These are phyloP conservation scores for Uloborus diversus DNA, from an alignment of 1,140 invertebrate species.

Conservation along the genomic window DNA sequence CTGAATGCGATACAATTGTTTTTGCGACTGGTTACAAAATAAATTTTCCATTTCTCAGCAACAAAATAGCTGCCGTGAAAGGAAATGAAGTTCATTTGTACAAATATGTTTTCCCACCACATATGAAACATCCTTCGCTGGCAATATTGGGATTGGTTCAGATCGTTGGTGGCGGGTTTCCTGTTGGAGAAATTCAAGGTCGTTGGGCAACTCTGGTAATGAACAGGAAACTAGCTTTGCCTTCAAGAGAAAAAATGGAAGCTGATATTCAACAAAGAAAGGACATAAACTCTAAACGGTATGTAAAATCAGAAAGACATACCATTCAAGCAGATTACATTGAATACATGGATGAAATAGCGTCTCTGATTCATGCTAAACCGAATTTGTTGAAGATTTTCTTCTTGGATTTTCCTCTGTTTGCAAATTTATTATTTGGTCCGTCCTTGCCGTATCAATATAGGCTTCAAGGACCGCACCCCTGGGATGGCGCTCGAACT, in stretches of 20 bases:
- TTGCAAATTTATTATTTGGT: slow-evolving; percentile 62
- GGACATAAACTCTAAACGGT: slow-evolving; percentile 58
- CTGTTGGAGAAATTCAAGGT: slow-evolving; percentile 69
- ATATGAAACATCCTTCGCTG: slow-evolving; percentile 62
- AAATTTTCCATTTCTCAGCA: slow-evolving; percentile 64
- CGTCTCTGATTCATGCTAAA: slow-evolving; percentile 62
- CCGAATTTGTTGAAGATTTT: slow-evolving; percentile 63
- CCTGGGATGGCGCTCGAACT: slow-evolving; percentile 64
- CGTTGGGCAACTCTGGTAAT: slow-evolving; percentile 63
- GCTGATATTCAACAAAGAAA: slow-evolving; percentile 63
- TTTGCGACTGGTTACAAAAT: slow-evolving; percentile 66
- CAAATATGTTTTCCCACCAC: slow-evolving; percentile 67
- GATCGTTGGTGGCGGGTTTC: slow-evolving; percentile 67
- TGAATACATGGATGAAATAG: slow-evolving; percentile 63
- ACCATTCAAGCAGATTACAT: slow-evolving; percentile 48
- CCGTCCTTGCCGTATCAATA: slow-evolving; percentile 65
- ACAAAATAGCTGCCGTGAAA: slow-evolving; percentile 8
- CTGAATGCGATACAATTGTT: slow-evolving; percentile 63
- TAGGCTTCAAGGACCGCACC: slow-evolving; percentile 63
- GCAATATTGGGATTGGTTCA: slow-evolving; percentile 69
- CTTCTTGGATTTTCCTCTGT: slow-evolving; percentile 63
- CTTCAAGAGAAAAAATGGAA: slow-evolving; percentile 61
- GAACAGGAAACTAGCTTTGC: slow-evolving; percentile 58
- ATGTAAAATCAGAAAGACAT: slow-evolving; percentile 60
- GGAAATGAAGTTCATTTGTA: slow-evolving; percentile 65